Percentiles rank a stretch among this genome's conserved stretches.
phyloP scores from a whole-genome alignment of 2,888 invertebrate species.

The Andrena chrysosceles region DNA sequence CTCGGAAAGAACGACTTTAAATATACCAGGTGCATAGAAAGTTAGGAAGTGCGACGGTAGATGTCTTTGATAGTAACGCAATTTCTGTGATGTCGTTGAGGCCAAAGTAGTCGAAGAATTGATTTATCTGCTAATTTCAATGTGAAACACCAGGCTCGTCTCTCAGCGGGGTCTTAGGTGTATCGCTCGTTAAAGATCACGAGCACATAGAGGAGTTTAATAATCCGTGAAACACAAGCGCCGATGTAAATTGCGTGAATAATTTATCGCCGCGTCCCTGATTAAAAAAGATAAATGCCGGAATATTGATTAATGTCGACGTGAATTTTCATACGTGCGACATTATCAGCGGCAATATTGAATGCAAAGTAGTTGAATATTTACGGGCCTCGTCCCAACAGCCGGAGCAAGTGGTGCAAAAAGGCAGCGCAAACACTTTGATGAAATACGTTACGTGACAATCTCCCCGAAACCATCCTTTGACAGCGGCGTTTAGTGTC shows the following conservation, averaged over 20 bases:
- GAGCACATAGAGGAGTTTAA: constrained; percentile 3
- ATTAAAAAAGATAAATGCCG: constrained; percentile 19
- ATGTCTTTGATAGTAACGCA: background rate
- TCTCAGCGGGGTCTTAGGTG: background rate
- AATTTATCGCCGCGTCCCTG: constrained; percentile 32
- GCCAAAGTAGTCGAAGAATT: background rate
- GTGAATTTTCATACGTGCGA: constrained; percentile 19
- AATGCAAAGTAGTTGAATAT: constrained; percentile 51
- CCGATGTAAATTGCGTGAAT: constrained; percentile 31
- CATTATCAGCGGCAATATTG: constrained; percentile 49
- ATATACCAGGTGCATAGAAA: too few species aligned
- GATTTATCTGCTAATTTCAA: constrained; percentile 15
- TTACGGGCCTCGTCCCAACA: constrained; percentile 11
- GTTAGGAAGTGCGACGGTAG: too few species aligned
- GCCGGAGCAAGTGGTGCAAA: constrained; percentile 32
- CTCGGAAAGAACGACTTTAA: too few species aligned
- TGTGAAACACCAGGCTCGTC: background rate
- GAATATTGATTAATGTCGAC: constrained; percentile 54
- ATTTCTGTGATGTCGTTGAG: background rate
- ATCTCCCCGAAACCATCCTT: constrained; percentile 66
- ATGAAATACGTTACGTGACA: constrained; percentile 62
- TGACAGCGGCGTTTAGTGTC: constrained; percentile 59
- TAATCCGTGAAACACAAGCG: background rate
- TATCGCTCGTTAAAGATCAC: constrained; percentile 11
- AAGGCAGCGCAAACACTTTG: constrained; percentile 62